Base-by-base conservation (phyloP, 2,888 invertebrate species). In the Polyommatus iphigenia region DNA sequence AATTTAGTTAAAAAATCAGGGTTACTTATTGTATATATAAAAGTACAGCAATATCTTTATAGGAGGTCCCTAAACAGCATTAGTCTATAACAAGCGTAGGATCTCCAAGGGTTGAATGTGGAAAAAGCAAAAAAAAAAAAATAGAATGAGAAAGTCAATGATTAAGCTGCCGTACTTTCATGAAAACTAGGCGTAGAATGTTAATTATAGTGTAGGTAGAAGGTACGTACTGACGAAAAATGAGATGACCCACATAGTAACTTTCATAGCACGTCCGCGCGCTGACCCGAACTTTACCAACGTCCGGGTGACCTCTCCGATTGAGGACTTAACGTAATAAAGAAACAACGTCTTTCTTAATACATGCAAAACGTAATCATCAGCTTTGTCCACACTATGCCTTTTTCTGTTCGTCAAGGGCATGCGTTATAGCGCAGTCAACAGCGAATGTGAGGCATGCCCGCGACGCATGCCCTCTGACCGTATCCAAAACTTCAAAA, bases 161-260 rank as follows among this genome's bases (percentile, higher is more conserved):
- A 15, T 7, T 36, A 36, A 46, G 10, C 46, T 10, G 13, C 10
- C 46, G 46, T 10, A 46, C 46, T 54, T 54, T 54, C 54, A 15
- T 54, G 18, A 54, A 18, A 54, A 54, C n/a, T 20, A 59, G 10
- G 20, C 8, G 18, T 59, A 59, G 18, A 36, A 71, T 71, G 71
- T 71, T 72, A 20, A 41, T 73, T 73, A 73, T 24, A 24, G 50
- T 73, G 50, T 24, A 54, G 18, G 85, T 85, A 83, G 46, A 24
- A 41, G 18, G 85, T 85, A 83, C 83, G 84, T 83, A 85, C 84
- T 87, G 88, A 89, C 88, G 90, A 89, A 90, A 91, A 88, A 89
- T 90, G 87, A 88, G 89, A 88, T 91, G 90, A 88, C 90, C 91
- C 92, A 92, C 92, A 93, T 92, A 92, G 90, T 89, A 85, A 92